phyloP scores from a whole-genome alignment of 2,113 vertebrate genomes.

The Dicerorhinus sumatrensis region DNA sequence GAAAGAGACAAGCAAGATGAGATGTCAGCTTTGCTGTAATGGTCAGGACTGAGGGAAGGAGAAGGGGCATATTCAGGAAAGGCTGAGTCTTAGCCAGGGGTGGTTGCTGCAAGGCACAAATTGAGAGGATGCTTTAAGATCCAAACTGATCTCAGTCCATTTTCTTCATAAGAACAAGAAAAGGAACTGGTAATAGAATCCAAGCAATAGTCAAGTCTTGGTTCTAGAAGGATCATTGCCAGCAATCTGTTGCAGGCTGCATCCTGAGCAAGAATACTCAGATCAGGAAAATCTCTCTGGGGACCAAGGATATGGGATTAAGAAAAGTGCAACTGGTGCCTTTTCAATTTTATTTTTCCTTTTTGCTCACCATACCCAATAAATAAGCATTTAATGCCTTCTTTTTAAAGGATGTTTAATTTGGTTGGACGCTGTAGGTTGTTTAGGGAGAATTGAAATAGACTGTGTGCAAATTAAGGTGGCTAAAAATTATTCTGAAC shows the following conservation, averaged over 20 bases:
- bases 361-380: not conserved
- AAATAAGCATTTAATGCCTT: not conserved
- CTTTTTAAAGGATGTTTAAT: not conserved
- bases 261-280: not conserved
- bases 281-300: not conserved
- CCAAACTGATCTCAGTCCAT: not conserved
- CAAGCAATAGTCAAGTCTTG: not conserved
- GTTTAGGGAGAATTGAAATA: not conserved
- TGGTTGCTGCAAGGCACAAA: not conserved
- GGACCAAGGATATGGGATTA: not conserved
- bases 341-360: not conserved
- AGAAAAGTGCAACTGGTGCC: not conserved
- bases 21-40: not conserved
- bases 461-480: not conserved
- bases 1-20: not conserved
- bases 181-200: not conserved
- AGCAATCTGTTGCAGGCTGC: not conserved
- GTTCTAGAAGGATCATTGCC: not conserved
- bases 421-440: not conserved
- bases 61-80: not conserved
- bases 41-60: not conserved
- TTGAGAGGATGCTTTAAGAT: not conserved
- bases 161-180: not conserved
- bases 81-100: not conserved
- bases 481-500: slow-evolving; percentile 7